Conservation (phyloP, 92 coral and sea anemone species). For the Parazoanthus swiftii region DNA sequence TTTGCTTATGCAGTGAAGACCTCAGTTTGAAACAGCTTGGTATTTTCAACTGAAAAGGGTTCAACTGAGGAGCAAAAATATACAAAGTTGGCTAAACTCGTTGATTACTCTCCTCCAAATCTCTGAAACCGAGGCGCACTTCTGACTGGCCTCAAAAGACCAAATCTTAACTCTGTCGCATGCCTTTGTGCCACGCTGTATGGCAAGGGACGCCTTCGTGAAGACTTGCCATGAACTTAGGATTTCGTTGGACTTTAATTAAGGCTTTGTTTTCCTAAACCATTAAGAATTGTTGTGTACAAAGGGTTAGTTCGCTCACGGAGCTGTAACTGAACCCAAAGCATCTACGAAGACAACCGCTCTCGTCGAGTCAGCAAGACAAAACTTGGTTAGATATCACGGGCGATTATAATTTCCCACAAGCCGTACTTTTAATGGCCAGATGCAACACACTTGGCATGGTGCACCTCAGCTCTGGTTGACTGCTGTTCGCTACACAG, state of each 20-base stretch:
- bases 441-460: background rate
- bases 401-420: background rate
- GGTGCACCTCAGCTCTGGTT: background rate
- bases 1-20: background rate
- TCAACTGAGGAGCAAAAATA: background rate
- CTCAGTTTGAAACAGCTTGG: background rate
- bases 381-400: background rate
- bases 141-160: background rate
- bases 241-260: too few relatives aligned
- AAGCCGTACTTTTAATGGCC: background rate
- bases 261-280: too few relatives aligned
- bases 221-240: background rate
- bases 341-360: background rate
- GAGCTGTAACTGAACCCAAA: background rate
- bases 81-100: too few relatives aligned
- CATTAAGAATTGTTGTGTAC: background rate
- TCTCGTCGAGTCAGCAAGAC: background rate
- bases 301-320: background rate
- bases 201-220: background rate
- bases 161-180: background rate
- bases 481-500: background rate
- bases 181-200: background rate
- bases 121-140: background rate
- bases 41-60: background rate
- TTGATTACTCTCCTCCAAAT: background rate